phyloP scores from a whole-genome alignment of 2,888 invertebrate species.

The Agelastica alni region DNA sequence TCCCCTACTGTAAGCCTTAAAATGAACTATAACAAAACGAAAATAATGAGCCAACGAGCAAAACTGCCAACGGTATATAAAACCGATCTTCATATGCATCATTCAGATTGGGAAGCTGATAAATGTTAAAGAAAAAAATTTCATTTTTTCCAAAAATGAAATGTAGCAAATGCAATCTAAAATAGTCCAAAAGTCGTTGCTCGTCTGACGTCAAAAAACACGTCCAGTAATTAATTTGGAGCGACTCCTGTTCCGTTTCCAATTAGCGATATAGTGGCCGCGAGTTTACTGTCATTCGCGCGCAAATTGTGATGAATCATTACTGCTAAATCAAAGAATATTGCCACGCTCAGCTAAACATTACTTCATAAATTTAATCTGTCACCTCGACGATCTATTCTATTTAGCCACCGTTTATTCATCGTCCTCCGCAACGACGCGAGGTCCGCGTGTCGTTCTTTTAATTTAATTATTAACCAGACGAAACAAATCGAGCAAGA shows the following conservation, averaged over 20 bases:
- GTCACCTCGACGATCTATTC: conserved; percentile 40
- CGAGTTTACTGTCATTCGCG: conserved; percentile 47
- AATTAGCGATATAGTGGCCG: conserved; percentile 47
- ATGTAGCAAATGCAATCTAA: no score
- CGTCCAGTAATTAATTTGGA: conserved; percentile 48
- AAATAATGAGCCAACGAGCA: no score
- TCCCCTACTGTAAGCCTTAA: no score
- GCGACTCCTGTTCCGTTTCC: conserved; percentile 38
- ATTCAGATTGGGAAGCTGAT: no score
- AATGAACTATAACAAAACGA: no score
- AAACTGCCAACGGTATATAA: no score
- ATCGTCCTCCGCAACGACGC: conserved; percentile 34
- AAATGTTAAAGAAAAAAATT: no score
- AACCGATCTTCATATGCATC: no score
- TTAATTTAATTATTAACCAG: no score
- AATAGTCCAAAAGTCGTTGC: no score
- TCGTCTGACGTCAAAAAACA: conserved; percentile 48
- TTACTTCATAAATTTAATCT: conserved; percentile 42
- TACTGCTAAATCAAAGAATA: conserved; percentile 48
- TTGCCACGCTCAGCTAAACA: conserved; percentile 40
- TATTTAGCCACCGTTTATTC: conserved; percentile 35
- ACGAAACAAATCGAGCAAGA: no score
- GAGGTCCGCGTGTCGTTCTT: conserved; percentile 30
- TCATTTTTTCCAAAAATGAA: no score
- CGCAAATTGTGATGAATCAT: conserved; percentile 52